These are phyloP conservation scores for Luperina testacea DNA, from an alignment of 2,888 invertebrate species.

Conservation along the genomic window DNA sequence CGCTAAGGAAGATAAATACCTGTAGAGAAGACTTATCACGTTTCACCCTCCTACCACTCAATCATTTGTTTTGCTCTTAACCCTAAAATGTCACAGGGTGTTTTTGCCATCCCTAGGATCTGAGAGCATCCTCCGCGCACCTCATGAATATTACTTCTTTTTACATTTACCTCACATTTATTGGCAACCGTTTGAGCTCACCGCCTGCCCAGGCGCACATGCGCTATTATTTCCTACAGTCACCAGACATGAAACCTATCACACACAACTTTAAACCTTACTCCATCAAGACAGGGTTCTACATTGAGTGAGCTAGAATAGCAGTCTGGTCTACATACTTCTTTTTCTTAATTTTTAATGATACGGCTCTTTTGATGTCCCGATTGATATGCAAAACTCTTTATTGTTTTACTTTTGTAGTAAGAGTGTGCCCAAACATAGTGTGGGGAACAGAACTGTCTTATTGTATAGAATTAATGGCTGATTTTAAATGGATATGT, in stretches of 20 bases:
- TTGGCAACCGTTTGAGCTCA: constrained; percentile 81
- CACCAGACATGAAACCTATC: constrained; percentile 55
- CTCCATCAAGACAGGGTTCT: constrained; percentile 31
- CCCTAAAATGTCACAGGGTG: neutral
- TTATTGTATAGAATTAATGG: constrained; percentile 56
- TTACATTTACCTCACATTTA: constrained; percentile 81
- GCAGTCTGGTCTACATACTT: constrained; percentile 57
- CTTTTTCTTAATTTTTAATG: constrained; percentile 78
- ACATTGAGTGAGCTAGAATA: constrained; percentile 31
- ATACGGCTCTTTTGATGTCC: constrained; percentile 84
- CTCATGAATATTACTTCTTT: constrained; percentile 85
- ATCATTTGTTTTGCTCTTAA: neutral
- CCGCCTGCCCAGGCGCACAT: constrained; percentile 80
- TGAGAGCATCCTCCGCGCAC: constrained; percentile 71
- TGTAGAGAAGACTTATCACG: neutral
- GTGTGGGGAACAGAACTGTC: constrained; percentile 49
- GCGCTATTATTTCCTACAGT: constrained; percentile 68
- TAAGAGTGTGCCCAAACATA: constrained; percentile 63
- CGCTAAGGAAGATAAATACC: too few relatives aligned
- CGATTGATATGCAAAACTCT: constrained; percentile 86
- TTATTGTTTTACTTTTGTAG: constrained; percentile 77
- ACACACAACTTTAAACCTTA: constrained; percentile 53
- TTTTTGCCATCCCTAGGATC: constrained; percentile 62
- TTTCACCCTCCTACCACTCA: too few relatives aligned
- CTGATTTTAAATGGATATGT: constrained; percentile 36